Base-by-base conservation (phyloP, 2,797 vertebrate species). In the Hydrolagus colliei region DNA sequence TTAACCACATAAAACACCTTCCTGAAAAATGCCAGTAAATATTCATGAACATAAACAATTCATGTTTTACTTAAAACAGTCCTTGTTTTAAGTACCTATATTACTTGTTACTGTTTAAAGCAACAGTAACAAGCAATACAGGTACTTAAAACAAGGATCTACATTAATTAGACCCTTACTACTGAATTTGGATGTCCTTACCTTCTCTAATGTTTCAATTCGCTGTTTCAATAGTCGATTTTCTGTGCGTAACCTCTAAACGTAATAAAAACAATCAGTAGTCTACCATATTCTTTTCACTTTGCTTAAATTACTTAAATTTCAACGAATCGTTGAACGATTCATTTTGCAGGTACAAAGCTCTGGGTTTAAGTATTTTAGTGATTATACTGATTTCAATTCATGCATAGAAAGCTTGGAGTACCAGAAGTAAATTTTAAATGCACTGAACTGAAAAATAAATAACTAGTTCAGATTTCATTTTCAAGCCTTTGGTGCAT, bases 191-290 rank as follows among this genome's bases (percentile, higher is more conserved):
- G n/a, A 32, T 12, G 22, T 73, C 96, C 97, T 97, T 92, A 99
- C 98, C 94, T 99, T 99, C 92, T 99, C 98, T 91, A 99, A 92
- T 3, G 97, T 99, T 94, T 99, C 97, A 86, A 99, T 99, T 88
- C 97, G 96, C 88, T 99, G 98, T 90, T 99, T 99, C 90, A 99
- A 91, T 82, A 99, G 96, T 71, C 98, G 92, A 20, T 98, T 99
- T 92, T 99, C 98, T 86, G 97, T 99, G 61, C 97, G 95, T 88
- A 99, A 93, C 90, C 97, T 96, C 98, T 99, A 95, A 73, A 92
- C 92, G 86, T 86, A 35, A 90, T 87, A 84, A 41, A 88, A 20
- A 41, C 18, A 71, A 41, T 8, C 11, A 74, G 11, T 76, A 76
- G n/a, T 10, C 41, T 76, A 52, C 41, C 32, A 8, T 74, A 10